These are phyloP conservation scores for Pemphigus obesinymphae DNA, from an alignment of 1,140 invertebrate genomes.

Conservation along the genomic window DNA sequence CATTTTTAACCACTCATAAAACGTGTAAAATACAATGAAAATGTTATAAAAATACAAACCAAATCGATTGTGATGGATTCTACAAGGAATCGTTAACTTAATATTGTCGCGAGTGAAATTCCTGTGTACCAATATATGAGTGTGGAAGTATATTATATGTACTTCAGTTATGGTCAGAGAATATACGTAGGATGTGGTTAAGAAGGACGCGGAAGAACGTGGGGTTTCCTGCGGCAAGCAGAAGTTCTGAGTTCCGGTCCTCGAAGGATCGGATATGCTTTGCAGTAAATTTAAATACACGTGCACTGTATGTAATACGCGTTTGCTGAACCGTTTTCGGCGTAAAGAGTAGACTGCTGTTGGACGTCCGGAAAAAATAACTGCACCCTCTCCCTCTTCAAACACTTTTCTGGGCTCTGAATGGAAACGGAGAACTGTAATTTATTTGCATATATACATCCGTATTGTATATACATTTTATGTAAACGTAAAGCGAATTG, in stretches of 20 bases:
- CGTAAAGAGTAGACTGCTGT: no score
- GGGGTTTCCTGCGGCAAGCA: constrained; percentile 28
- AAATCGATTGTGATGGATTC: neutral
- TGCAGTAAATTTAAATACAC: constrained; percentile 38
- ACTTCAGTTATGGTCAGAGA: neutral
- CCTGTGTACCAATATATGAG: neutral
- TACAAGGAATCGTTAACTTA: neutral
- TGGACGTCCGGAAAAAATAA: constrained; percentile 3
- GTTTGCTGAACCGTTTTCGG: neutral
- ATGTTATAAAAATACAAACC: neutral
- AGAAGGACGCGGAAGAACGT: neutral
- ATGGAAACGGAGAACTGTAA: neutral
- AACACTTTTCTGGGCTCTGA: neutral
- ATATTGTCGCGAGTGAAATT: neutral
- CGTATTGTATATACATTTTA: no score
- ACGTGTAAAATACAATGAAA: neutral
- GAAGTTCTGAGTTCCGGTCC: constrained; percentile 28
- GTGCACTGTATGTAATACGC: neutral
- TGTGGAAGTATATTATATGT: neutral
- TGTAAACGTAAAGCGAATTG: neutral
- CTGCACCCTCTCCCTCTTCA: neutral
- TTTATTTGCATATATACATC: neutral
- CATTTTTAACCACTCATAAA: no score
- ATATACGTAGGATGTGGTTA: neutral
- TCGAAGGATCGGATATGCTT: constrained; percentile 12